Conservation (phyloP, 2,113 vertebrate genomes). For the Rhadina sibilatrix region DNA sequence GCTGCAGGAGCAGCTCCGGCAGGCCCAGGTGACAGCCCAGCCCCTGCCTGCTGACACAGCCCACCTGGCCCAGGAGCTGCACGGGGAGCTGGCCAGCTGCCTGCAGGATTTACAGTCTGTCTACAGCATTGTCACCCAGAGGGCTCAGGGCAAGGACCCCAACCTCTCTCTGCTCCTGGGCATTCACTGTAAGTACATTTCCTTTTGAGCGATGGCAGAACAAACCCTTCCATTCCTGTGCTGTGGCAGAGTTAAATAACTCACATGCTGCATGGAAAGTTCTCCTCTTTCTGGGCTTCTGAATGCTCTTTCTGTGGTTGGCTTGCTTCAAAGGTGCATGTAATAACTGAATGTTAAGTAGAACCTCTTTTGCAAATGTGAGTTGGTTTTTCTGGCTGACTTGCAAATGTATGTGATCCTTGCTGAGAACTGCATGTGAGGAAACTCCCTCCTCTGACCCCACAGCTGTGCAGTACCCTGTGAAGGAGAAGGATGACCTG, state of each 20-base stretch:
- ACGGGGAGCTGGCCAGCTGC: constrained; percentile 85
- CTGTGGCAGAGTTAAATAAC: background rate
- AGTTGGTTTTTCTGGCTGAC: background rate
- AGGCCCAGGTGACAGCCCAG: constrained; percentile 64
- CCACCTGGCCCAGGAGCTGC: constrained; percentile 75
- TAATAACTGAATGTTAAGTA: background rate
- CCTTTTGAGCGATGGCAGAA: background rate
- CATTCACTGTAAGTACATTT: constrained; percentile 82
- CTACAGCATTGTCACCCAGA: constrained; percentile 91
- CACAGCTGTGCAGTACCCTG: constrained; percentile 73
- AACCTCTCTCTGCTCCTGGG: constrained; percentile 95
- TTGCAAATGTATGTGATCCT: background rate
- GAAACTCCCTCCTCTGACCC: constrained; percentile 21
- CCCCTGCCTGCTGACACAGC: constrained; percentile 67
- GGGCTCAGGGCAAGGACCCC: constrained; percentile 90
- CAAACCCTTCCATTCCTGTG: background rate
- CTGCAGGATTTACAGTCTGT: constrained; percentile 89
- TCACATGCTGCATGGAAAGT: accelerated
- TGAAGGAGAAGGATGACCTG: constrained; percentile 77
- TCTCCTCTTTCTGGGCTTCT: background rate
- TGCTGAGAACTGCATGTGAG: background rate
- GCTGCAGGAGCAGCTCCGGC: constrained; percentile 85
- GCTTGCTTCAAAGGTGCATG: background rate
- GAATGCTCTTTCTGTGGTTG: background rate
- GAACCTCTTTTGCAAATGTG: background rate